Evolutionary conservation across 2,888 invertebrate species (phyloP).

Genomic region (Drosophila mayaguana): DNA sequence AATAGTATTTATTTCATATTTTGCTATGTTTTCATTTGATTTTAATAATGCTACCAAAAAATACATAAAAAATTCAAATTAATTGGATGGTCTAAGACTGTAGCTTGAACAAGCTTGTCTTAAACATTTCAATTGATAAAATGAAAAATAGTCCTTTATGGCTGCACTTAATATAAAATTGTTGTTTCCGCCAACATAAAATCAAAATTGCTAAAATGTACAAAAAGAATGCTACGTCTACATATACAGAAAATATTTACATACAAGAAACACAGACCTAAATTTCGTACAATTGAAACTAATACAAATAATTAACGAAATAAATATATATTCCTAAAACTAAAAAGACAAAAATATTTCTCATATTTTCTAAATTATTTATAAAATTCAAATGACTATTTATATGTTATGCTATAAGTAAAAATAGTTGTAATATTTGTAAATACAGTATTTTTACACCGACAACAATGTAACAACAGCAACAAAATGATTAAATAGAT

Average conservation of each 20-base stretch:
- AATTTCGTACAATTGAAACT: conserved; percentile 73
- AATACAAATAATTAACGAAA: conserved; percentile 53
- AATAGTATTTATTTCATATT: conserved; percentile 23
- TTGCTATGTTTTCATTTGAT: conserved; percentile 17
- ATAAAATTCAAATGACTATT: conserved; percentile 75
- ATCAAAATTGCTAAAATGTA: conserved; percentile 46
- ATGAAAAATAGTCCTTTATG: conserved; percentile 18
- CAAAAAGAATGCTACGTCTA: conserved; percentile 57
- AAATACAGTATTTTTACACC: conserved; percentile 78
- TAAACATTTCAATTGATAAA: conserved; percentile 26
- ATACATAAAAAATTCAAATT: background rate
- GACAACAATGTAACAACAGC: conserved; percentile 52
- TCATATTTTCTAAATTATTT: conserved; percentile 80
- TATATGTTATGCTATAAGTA: conserved; percentile 72
- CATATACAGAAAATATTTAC: conserved; percentile 62
- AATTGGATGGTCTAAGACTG: conserved; percentile 29
- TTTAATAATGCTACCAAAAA: background rate
- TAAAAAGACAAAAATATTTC: conserved; percentile 72
- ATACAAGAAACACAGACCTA: conserved; percentile 53
- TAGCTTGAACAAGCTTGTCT: background rate
- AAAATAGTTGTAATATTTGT: conserved; percentile 72
- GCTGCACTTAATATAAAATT: conserved; percentile 48
- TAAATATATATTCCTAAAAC: conserved; percentile 70
- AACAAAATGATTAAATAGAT: conserved; percentile 47
- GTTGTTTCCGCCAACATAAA: conserved; percentile 27